Conservation (phyloP, 2,888 invertebrate genomes). For the Macrophya annulata region DNA sequence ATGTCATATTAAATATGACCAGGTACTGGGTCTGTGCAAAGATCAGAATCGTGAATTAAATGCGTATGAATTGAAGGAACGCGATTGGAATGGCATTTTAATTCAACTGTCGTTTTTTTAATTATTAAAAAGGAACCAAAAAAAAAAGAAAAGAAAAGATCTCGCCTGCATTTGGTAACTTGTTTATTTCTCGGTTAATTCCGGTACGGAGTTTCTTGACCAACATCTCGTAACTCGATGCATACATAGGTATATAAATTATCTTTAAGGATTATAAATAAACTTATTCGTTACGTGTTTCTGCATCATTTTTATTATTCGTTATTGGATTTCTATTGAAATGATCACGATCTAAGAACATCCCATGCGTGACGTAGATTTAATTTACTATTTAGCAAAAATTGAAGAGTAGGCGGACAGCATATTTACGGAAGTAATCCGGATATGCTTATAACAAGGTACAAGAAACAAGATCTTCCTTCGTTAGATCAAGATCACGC, state of each 20-base stretch:
- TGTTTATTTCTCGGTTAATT: conserved; percentile 8
- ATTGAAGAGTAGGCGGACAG: conserved; percentile 30
- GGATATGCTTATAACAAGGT: conserved; percentile 48
- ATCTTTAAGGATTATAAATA: background rate
- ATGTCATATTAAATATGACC: background rate
- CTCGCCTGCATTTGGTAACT: background rate
- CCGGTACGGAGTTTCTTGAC: background rate
- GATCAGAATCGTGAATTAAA: background rate
- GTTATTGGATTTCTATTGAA: background rate
- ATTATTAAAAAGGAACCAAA: background rate
- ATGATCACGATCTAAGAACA: background rate
- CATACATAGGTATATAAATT: conserved; percentile 14
- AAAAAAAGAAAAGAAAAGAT: too few relatives aligned
- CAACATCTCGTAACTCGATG: conserved; percentile 12
- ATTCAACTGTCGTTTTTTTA: conserved; percentile 27
- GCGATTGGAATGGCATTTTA: conserved; percentile 21
- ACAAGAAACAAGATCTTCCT: conserved; percentile 48
- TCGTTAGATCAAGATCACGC: conserved; percentile 47
- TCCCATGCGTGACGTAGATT: conserved; percentile 36
- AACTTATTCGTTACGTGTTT: background rate
- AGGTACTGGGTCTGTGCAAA: background rate
- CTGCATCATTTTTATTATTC: background rate
- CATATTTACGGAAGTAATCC: conserved; percentile 45
- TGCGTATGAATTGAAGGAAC: background rate
- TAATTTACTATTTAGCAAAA: conserved; percentile 12